Conservation (phyloP, 2,888 invertebrate genomes). For the Dasysyrphus albostriatus region DNA sequence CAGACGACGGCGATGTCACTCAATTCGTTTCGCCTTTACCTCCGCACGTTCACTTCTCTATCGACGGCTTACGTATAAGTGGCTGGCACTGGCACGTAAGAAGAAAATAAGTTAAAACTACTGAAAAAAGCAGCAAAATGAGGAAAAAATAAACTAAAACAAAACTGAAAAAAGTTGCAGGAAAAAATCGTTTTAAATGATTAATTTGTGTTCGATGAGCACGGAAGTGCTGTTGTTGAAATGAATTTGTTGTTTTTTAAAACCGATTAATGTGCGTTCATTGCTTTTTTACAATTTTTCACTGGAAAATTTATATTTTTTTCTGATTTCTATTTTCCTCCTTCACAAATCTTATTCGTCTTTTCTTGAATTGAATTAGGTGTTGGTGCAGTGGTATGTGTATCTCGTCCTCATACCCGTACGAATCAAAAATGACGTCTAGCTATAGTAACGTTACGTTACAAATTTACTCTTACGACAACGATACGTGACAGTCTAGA, state of each 20-base stretch:
- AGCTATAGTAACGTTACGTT: constrained; percentile 45
- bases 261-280: constrained; percentile 17
- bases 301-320: constrained; percentile 2
- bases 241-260: neutral
- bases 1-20: constrained; percentile 67
- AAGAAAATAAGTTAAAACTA: constrained; percentile 41
- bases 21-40: constrained; percentile 68
- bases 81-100: constrained; percentile 49
- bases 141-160: constrained; percentile 52
- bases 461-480: constrained; percentile 17
- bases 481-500: constrained; percentile 55
- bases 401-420: neutral
- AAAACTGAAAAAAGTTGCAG: constrained; percentile 52
- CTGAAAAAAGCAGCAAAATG: constrained; percentile 58
- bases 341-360: constrained; percentile 18
- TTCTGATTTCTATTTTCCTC: constrained; percentile 13
- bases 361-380: constrained; percentile 31
- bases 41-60: constrained; percentile 61
- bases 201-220: constrained; percentile 13
- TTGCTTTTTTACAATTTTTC: constrained; percentile 8
- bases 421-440: neutral
- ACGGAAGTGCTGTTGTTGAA: neutral
- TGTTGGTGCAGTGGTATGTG: constrained; percentile 31
- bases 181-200: constrained; percentile 19
- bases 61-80: constrained; percentile 52